Evolutionary conservation across 2,888 invertebrate species (phyloP), one percentile per base, ranked within the genome.

Genomic region (Harpagoxenus sublaevis): DNA sequence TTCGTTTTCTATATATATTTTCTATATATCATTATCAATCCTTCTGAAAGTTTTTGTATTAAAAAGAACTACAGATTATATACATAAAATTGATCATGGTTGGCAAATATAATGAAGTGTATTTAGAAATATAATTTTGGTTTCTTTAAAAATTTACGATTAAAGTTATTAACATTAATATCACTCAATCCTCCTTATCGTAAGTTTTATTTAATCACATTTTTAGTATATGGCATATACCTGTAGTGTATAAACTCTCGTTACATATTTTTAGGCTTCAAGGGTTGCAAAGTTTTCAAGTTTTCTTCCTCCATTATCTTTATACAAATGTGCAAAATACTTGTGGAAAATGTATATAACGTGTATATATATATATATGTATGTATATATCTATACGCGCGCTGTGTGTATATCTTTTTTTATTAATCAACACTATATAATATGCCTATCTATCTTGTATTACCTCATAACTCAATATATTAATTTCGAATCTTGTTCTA

Each of bases 301-400:
- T 86, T 85, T 87, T 89, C 78, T 83, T 89, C 87, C 85, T 83
- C 82, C 86, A 45, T 88, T 88, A 85, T 87, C 89, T 91, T 93
- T 91, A 93, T 94, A 95, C 94, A 94, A 94, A 94, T 94, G 94
- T 94, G 95, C 94, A 94, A 95, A 95, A 95, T 94, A 94, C 92
- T 94, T 89, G 94, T 94, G 94, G 93, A 95, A 95, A 95, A 95
- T 92, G 91, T 94, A 92, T 91, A 91, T 91, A 90, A 86, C 85
- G 84, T 90, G 88, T 90, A 82, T 84, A 87, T 91, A 89, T 88
- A 91, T 90, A 90, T 89, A 88, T 88, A 84, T 88, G 88, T 89
- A 90, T 91, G 89, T 89, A 89, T 89, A 84, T 88, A 89, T 90
- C 89, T 91, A 92, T 91, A 88, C 89, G 87, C 89, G 87, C 90